Percentiles rank a stretch among this genome's conserved stretches.
Evolutionary conservation across 2,113 vertebrate species (phyloP).

Genomic region (Anhinga anhinga): DNA sequence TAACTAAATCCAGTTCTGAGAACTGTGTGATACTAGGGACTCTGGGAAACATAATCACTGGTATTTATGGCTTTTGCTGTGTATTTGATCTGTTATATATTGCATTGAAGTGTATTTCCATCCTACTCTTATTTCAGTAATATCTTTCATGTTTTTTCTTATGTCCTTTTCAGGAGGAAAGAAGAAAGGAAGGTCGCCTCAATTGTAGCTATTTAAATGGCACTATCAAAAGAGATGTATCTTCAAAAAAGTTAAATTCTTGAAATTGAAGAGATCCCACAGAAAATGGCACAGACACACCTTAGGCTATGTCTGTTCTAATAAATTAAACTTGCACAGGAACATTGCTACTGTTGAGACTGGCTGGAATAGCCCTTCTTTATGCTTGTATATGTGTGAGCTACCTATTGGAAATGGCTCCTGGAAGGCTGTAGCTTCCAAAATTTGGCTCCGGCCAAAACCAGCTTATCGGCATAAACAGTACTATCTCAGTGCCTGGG

Average conservation of each 20-base stretch:
- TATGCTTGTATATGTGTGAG: not conserved
- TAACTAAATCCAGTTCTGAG: not conserved
- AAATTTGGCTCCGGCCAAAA: not conserved
- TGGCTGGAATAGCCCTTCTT: not conserved
- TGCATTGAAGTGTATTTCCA: not conserved
- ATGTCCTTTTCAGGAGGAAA: not conserved
- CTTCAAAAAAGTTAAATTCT: not conserved
- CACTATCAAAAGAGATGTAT: not conserved
- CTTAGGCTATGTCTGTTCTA: not conserved
- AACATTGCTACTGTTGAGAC: not conserved
- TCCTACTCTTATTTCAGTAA: not conserved
- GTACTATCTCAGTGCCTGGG: not conserved
- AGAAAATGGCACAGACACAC: not conserved
- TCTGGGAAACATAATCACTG: not conserved
- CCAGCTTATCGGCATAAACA: not conserved
- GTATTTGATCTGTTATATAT: not conserved
- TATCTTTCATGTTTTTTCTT: not conserved
- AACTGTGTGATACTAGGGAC: not conserved
- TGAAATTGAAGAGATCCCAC: not conserved
- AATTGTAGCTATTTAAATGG: not conserved
- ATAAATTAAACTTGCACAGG: not conserved
- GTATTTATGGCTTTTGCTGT: not conserved
- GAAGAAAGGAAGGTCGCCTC: not conserved
- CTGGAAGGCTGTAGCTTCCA: not conserved
- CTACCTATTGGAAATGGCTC: not conserved